Conservation (phyloP, 2,888 invertebrate genomes). For the Volucella inanis region DNA sequence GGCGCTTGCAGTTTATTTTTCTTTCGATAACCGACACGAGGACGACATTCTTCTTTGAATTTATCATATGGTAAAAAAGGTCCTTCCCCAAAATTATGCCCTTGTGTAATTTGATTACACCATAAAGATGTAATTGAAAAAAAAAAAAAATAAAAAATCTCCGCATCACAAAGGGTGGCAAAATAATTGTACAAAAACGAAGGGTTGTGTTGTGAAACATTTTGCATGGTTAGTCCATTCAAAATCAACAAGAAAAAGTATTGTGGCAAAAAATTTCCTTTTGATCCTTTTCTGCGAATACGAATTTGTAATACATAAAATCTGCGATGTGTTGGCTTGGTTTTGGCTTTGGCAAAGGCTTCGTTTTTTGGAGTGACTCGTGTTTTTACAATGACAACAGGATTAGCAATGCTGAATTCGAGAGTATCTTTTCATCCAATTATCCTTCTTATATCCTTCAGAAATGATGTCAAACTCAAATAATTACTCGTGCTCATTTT, state of each 20-base stretch:
- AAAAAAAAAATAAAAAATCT: no score
- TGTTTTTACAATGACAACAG: slow-evolving; percentile 59
- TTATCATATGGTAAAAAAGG: slow-evolving; percentile 64
- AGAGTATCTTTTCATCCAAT: slow-evolving; percentile 45
- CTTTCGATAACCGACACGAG: background rate
- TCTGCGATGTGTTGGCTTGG: slow-evolving; percentile 16
- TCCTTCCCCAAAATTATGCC: slow-evolving; percentile 67
- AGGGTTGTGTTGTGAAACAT: slow-evolving; percentile 67
- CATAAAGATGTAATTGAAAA: slow-evolving; percentile 12
- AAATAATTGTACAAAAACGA: slow-evolving; percentile 66
- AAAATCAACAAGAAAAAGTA: slow-evolving; percentile 16
- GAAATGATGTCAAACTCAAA: slow-evolving; percentile 59
- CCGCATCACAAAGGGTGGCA: slow-evolving; percentile 23
- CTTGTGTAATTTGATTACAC: slow-evolving; percentile 73
- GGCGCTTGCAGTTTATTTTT: slow-evolving; percentile 41
- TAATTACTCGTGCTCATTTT: slow-evolving; percentile 53
- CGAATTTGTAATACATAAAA: background rate
- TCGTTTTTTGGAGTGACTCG: background rate
- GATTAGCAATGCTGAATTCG: slow-evolving; percentile 45
- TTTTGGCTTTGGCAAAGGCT: no score
- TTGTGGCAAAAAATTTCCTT: slow-evolving; percentile 37
- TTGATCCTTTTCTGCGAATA: slow-evolving; percentile 56
- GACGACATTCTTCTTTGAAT: slow-evolving; percentile 24
- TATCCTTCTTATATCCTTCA: slow-evolving; percentile 42
- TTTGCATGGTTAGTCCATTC: slow-evolving; percentile 10